phyloP scores from a whole-genome alignment of 2,888 invertebrate species.

The Aporophyla nigra region DNA sequence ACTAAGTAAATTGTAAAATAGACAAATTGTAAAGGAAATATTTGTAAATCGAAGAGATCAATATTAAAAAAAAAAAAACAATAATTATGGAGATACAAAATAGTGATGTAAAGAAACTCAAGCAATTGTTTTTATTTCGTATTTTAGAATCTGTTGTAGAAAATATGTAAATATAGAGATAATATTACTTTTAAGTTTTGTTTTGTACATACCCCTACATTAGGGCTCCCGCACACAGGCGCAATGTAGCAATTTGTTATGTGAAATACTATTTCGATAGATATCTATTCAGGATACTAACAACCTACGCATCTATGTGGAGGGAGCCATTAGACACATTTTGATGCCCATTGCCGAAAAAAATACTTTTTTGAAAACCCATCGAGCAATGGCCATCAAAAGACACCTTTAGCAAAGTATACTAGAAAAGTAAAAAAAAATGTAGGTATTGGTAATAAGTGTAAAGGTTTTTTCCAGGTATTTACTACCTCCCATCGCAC shows the following conservation, averaged over 20 bases:
- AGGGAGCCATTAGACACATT: neutral
- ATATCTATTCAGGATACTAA: neutral
- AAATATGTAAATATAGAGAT: slow-evolving; percentile 50
- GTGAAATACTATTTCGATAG: neutral
- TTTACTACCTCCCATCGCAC: slow-evolving; percentile 88
- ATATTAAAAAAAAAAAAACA: slow-evolving; percentile 13
- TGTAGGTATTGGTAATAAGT: slow-evolving; percentile 66
- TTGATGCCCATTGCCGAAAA: slow-evolving; percentile 9
- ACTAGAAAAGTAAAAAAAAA: neutral
- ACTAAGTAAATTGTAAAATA: slow-evolving; percentile 35
- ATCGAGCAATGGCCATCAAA: slow-evolving; percentile 1
- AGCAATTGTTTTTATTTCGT: slow-evolving; percentile 52
- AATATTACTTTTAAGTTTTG: slow-evolving; percentile 38
- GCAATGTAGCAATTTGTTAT: neutral
- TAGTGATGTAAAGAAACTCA: slow-evolving; percentile 40
- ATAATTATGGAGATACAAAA: slow-evolving; percentile 21
- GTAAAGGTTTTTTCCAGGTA: slow-evolving; percentile 78
- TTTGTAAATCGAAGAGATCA: slow-evolving; percentile 23
- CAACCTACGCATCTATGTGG: slow-evolving; percentile 3
- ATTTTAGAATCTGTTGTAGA: slow-evolving; percentile 45
- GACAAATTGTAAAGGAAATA: slow-evolving; percentile 42
- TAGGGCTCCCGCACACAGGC: slow-evolving; percentile 3
- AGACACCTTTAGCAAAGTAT: neutral
- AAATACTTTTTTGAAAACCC: neutral
- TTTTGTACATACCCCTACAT: neutral